A percentile compares a stretch with the other conserved stretches of the same genome.
phyloP scores from a whole-genome alignment of 53 echinoderm and acorn worm genomes.

The Echinometra lucunter region DNA sequence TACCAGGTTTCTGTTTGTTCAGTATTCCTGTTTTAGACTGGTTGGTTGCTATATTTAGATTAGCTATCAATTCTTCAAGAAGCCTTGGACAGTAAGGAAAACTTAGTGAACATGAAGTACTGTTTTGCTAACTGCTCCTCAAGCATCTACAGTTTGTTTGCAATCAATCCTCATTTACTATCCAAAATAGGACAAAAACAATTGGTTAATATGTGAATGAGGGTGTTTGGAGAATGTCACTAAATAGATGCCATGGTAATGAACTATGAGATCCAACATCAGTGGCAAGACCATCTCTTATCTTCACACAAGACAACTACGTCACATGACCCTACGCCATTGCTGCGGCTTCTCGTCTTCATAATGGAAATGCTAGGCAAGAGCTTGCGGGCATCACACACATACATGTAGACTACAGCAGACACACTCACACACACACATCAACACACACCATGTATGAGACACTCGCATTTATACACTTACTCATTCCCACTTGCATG shows the following conservation, averaged over 20 bases:
- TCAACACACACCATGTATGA: conserved; percentile 54
- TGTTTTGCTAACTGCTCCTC: neutral
- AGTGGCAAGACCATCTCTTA: conserved; percentile 26
- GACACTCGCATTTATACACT: conserved; percentile 69
- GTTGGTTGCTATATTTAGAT: neutral
- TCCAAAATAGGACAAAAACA: neutral
- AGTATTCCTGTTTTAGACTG: neutral
- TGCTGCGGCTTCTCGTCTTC: conserved; percentile 58
- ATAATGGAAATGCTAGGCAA: conserved; percentile 62
- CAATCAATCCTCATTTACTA: neutral
- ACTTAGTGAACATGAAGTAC: neutral
- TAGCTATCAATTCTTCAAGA: neutral
- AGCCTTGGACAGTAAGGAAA: conserved; percentile 8
- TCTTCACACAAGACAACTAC: conserved; percentile 46
- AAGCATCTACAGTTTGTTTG: neutral
- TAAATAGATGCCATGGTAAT: conserved; percentile 52
- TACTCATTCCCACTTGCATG: conserved; percentile 65
- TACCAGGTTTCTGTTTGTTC: neutral
- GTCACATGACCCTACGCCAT: conserved; percentile 66
- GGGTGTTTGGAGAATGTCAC: neutral
- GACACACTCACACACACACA: conserved; percentile 60
- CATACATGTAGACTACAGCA: conserved; percentile 47
- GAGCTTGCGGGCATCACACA: conserved; percentile 57
- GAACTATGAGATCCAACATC: conserved; percentile 37
- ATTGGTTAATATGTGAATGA: conserved; percentile 4